A percentile compares a stretch with the other conserved stretches of the same genome.
phyloP scores from a whole-genome alignment of 2,888 invertebrate species.

The Drosophila anomalata region DNA sequence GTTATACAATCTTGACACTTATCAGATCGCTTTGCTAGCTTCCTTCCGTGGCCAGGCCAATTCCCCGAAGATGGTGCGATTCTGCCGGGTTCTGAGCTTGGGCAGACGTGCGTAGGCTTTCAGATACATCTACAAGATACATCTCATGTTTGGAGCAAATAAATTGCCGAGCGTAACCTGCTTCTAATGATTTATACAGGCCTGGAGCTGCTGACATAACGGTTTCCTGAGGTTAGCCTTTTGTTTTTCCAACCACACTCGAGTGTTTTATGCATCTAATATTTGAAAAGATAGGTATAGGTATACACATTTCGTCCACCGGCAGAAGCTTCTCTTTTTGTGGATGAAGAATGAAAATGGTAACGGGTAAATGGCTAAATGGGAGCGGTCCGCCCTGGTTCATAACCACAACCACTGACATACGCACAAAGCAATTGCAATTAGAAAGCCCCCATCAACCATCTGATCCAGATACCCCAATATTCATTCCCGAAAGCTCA shows the following conservation, averaged over 20 bases:
- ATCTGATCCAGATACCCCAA: constrained; percentile 28
- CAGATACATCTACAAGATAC: constrained; percentile 71
- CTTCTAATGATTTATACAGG: constrained; percentile 74
- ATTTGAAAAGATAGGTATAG: constrained; percentile 17
- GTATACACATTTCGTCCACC: constrained; percentile 28
- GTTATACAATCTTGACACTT: constrained; percentile 79
- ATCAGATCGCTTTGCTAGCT: constrained; percentile 75
- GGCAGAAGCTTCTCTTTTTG: constrained; percentile 42
- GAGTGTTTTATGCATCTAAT: not conserved
- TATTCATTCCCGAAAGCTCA: constrained; percentile 1
- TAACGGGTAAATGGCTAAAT: constrained; percentile 12
- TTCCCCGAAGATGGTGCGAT: constrained; percentile 23
- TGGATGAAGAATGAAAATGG: constrained; percentile 25
- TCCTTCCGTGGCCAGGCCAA: constrained; percentile 61
- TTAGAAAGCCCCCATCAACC: constrained; percentile 59
- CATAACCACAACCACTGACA: constrained; percentile 36
- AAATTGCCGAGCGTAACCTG: constrained; percentile 73
- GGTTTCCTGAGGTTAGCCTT: constrained; percentile 60
- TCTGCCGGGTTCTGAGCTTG: constrained; percentile 65
- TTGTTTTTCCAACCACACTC: constrained; percentile 34
- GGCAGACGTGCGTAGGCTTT: constrained; percentile 76
- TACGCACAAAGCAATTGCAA: constrained; percentile 46
- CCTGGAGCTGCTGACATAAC: constrained; percentile 56
- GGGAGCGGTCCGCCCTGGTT: constrained; percentile 31
- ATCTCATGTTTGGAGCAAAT: constrained; percentile 74